Percentiles rank a stretch among this genome's conserved stretches.
phyloP scores from a whole-genome alignment of 1,140 invertebrate genomes.

The Megalonaias nervosa region DNA sequence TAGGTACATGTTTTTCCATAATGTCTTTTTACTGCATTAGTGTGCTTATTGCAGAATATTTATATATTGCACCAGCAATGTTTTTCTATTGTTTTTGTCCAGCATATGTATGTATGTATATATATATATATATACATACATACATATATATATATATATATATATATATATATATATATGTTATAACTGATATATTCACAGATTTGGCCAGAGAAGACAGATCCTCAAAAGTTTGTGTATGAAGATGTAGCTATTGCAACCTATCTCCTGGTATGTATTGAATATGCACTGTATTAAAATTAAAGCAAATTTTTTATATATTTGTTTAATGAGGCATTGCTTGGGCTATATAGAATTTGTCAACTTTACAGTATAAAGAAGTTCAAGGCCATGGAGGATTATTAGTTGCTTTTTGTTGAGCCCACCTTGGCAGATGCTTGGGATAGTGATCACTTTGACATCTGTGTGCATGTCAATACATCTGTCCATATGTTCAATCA shows the following conservation, averaged over 20 bases:
- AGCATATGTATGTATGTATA: not conserved
- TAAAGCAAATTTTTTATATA: not conserved
- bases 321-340: not conserved
- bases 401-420: no score
- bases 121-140: not conserved
- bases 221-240: constrained; percentile 95
- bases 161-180: constrained; percentile 4
- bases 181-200: no score
- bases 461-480: no score
- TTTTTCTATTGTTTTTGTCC: not conserved
- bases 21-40: no score
- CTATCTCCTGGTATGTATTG: constrained; percentile 82
- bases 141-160: no score
- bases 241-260: constrained; percentile 97
- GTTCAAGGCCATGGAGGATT: no score
- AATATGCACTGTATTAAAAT: not conserved
- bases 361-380: no score
- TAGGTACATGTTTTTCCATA: no score
- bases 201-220: constrained; percentile 91
- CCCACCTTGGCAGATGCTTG: no score
- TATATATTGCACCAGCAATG: not conserved
- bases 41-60: not conserved
- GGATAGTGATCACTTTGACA: no score
- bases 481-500: no score
- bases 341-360: not conserved